These are phyloP conservation scores for Noctua janthe DNA, from an alignment of 2,888 invertebrate genomes.

Conservation along the genomic window DNA sequence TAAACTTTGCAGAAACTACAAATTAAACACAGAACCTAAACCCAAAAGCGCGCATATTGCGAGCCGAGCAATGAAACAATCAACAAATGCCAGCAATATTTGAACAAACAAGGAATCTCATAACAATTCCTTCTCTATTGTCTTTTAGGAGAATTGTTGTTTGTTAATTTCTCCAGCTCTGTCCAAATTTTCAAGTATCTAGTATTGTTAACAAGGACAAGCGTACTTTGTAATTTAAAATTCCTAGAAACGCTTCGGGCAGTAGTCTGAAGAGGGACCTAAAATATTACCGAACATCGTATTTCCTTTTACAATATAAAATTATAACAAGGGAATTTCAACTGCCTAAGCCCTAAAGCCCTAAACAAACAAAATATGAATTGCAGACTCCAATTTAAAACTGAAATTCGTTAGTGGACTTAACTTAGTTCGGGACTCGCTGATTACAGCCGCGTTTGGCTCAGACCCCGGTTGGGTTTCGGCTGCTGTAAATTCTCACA, in stretches of 20 bases:
- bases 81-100: constrained; percentile 38
- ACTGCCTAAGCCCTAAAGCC: constrained; percentile 5
- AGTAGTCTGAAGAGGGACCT: constrained; percentile 1
- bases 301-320: neutral
- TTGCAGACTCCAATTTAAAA: constrained; percentile 35
- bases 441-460: constrained; percentile 44
- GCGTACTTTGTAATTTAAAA: constrained; percentile 24
- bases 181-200: constrained; percentile 8
- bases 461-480: constrained; percentile 29
- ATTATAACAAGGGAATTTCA: constrained; percentile 3
- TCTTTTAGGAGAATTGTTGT: constrained; percentile 35
- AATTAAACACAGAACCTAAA: constrained; percentile 15
- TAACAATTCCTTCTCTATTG: constrained; percentile 38
- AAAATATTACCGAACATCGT: constrained; percentile 4
- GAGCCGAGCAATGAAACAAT: constrained; percentile 26
- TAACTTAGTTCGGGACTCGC: constrained; percentile 23
- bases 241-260: neutral
- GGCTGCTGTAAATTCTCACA: constrained; percentile 30
- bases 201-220: constrained; percentile 9
- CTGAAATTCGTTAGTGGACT: constrained; percentile 28
- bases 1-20: constrained; percentile 29
- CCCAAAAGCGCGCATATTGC: constrained; percentile 6
- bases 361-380: constrained; percentile 32
- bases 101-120: constrained; percentile 33
- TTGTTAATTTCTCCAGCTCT: constrained; percentile 32